A percentile compares a stretch with the other conserved stretches of the same genome.
Conservation (phyloP, 2,888 invertebrate species). For the Fabriciana adippe region DNA sequence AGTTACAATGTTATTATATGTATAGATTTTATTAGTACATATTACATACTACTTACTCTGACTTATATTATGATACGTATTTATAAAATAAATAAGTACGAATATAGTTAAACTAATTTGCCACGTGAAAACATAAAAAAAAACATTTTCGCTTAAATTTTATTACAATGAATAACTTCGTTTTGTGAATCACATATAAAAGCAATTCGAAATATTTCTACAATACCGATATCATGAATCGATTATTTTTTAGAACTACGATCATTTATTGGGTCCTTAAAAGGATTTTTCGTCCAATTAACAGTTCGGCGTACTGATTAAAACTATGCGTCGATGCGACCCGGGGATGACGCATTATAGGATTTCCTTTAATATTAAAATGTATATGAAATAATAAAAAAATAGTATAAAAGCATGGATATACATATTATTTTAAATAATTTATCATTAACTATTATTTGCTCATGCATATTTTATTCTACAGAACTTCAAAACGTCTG, state of each 20-base stretch:
- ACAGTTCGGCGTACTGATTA: slow-evolving; percentile 28
- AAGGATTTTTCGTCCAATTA: slow-evolving; percentile 73
- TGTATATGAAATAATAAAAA: background rate
- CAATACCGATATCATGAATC: slow-evolving; percentile 27
- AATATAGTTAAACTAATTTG: no score
- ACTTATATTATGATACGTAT: no score
- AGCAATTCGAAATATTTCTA: slow-evolving; percentile 1
- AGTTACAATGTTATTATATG: no score
- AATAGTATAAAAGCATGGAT: slow-evolving; percentile 32
- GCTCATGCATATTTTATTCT: no score
- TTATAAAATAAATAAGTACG: no score
- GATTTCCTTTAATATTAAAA: background rate
- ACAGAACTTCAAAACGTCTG: no score
- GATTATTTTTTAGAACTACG: slow-evolving; percentile 21
- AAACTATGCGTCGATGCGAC: background rate
- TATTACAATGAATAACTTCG: background rate
- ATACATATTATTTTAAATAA: background rate
- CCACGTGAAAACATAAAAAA: no score
- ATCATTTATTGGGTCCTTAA: slow-evolving; percentile 46
- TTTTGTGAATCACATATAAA: slow-evolving; percentile 5
- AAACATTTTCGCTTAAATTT: no score
- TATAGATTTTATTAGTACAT: no score
- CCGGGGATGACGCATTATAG: slow-evolving; percentile 16
- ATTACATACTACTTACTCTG: no score
- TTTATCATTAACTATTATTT: no score